These are phyloP conservation scores for Lasioglossum figueresi DNA, from an alignment of 2,888 invertebrate genomes.

Conservation along the genomic window DNA sequence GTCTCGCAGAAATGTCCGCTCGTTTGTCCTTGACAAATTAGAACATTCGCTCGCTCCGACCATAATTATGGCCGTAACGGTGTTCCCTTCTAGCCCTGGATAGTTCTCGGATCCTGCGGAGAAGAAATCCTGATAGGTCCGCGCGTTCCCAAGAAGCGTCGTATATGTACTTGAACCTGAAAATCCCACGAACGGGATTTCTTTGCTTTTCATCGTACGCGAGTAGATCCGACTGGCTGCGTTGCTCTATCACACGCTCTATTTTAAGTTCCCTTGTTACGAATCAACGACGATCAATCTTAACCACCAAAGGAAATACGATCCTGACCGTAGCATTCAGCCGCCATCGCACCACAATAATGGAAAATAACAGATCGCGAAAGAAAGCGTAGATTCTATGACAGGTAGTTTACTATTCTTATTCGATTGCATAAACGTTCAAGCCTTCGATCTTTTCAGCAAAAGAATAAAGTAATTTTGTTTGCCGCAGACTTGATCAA, in stretches of 20 bases:
- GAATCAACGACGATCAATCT: conserved; percentile 19
- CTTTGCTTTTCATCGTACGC: conserved; percentile 19
- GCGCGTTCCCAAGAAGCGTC: conserved; percentile 46
- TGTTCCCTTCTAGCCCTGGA: conserved; percentile 68
- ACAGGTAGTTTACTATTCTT: neutral
- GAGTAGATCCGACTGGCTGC: neutral
- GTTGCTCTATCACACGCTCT: conserved; percentile 18
- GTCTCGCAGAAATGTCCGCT: conserved; percentile 48
- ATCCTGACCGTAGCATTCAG: neutral
- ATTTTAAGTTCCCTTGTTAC: conserved; percentile 14
- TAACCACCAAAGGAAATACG: neutral
- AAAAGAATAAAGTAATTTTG: neutral
- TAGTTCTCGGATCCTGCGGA: conserved; percentile 48
- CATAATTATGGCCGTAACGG: conserved; percentile 63
- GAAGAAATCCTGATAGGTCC: conserved; percentile 49
- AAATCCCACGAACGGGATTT: conserved; percentile 39
- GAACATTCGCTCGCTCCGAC: conserved; percentile 74
- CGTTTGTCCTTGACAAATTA: conserved; percentile 76
- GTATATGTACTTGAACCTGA: conserved; percentile 57
- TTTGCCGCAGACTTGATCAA: neutral
- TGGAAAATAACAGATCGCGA: neutral
- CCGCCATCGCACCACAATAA: neutral
- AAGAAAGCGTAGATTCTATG: neutral
- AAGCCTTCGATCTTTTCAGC: neutral
- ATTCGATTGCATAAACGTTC: neutral